phyloP scores from a whole-genome alignment of 2,888 invertebrate species.

The Chloroclysta siterata region DNA sequence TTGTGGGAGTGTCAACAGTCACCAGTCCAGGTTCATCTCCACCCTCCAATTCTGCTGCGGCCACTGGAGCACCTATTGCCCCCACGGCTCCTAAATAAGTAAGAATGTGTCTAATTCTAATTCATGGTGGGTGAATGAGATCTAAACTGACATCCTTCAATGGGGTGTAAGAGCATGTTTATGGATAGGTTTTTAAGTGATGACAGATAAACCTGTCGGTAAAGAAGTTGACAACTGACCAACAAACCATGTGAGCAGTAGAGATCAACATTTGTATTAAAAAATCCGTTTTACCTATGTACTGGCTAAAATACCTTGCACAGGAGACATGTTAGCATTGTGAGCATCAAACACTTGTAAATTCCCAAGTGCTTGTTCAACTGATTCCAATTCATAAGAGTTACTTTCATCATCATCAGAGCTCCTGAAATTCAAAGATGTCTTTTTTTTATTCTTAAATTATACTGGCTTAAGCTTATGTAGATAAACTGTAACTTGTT shows the following conservation, averaged over 20 bases:
- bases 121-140: no score
- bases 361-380: constrained; percentile 83
- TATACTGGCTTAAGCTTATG: no score
- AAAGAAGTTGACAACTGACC: no score
- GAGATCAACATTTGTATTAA: no score
- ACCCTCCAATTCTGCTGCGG: constrained; percentile 93
- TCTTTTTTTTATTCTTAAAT: background rate
- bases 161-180: no score
- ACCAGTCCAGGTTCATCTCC: constrained; percentile 92
- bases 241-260: no score
- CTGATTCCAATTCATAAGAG: constrained; percentile 84
- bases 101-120: background rate
- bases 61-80: constrained; percentile 78
- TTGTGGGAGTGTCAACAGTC: constrained; percentile 90
- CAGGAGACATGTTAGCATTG: constrained; percentile 80
- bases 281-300: no score
- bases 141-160: no score
- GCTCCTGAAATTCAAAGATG: constrained; percentile 54
- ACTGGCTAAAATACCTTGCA: no score
- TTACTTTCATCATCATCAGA: constrained; percentile 87
- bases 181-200: no score
- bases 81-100: constrained; percentile 59
- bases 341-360: constrained; percentile 85
- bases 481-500: no score
- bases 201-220: no score